Evolutionary conservation across 1,140 invertebrate genomes (phyloP), one percentile per base, ranked within the genome.

Genomic region (Drosophila mauritiana): DNA sequence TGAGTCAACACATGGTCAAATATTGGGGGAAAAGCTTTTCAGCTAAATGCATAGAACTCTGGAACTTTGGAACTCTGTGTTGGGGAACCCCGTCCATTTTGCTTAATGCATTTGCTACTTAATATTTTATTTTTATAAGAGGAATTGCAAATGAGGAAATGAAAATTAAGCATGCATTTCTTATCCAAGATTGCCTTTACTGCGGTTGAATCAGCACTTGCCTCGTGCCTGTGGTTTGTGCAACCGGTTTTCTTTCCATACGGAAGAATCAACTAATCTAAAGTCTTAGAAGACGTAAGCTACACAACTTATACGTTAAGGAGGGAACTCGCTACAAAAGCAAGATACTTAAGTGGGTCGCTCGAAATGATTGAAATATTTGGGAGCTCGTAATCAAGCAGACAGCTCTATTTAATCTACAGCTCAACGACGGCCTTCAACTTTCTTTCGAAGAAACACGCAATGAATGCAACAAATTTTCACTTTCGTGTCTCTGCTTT

Each of bases 401-500:
- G 22, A 65, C 43, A 63, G 58, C 63, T 67, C 51, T 56, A 72
- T 42, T 69, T 57, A 17, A 67, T 59, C 53, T 53, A 8, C 42
- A 48, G 58, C 59, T 62, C n/a, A 25, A 39, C 55, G 72, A 39
- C 48, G 72, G 59, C 82, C 78, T 86, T 88, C 65, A 88, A 64
- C 83, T 82, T 88, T 78, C 57, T 70, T 72, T 56, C 51, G 43
- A 36, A 13, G 25, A 69, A 72, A 46, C 78, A 62, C 57, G 63
- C 57, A 70, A 64, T 43, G 61, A 67, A 45, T 51, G 58, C 64
- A 42, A 75, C 27, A 53, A 46, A 69, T 72, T 80, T 82, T 88
- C 83, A 88, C 83, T 86, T 88, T 86, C 73, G 63, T 78, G 70
- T 72, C 57, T 43, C 54, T 43, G 40, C 39, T 37, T 65, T 43